Base-by-base conservation (phyloP, 2,797 vertebrate species). In the Melanotaenia pygmaea region DNA sequence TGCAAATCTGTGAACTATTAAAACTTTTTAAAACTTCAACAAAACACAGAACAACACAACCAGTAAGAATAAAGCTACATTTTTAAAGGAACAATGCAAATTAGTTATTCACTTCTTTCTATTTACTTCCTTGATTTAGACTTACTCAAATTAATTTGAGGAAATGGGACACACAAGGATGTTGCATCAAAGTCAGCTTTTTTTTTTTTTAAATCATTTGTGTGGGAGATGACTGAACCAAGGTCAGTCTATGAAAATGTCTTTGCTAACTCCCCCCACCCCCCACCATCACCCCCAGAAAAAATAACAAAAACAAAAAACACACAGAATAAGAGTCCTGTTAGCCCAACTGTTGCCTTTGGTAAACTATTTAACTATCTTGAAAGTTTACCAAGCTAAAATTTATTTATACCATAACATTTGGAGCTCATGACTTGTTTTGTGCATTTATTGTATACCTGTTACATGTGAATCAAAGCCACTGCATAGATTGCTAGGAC, bases 401-500 rank as follows among this genome's bases (percentile, higher is more conserved):
- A n/a, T 47, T 47, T 47, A 7, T n/a, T 47, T 2, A 47, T 20
- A 51, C 22, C 11, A 54, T 13, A 18, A 57, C 9, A 57, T 3
- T 7, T 30, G 14, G 45, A 47, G 45, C 14, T 57, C 1, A 14
- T 57, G 28, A 24, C 64, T 59, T 68, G 11, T n/a, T 74, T 14
- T 40, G 34, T 61, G 28, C 22, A 75, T n/a, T 59, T 70, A 35
- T 51, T 4, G 56, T 62, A 64, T 35, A 56, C 18, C 51, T 59
- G 63, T 67, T 53, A 58, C 59, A 61, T 53, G 11, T 77, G 26
- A 32, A 75, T 24, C 24, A 74, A 83, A 81, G 64, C 47, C 67
- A 77, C 32, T 67, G 2, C 79, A 71, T 20, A 71, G 20, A 59
- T 60, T 14, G 37, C 40, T 64, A 38, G 43, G 68, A 47, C 47